Evolutionary conservation across 2,888 invertebrate genomes (phyloP), one percentile per base, ranked within the genome.

Genomic region (Priocnemis perturbator): DNA sequence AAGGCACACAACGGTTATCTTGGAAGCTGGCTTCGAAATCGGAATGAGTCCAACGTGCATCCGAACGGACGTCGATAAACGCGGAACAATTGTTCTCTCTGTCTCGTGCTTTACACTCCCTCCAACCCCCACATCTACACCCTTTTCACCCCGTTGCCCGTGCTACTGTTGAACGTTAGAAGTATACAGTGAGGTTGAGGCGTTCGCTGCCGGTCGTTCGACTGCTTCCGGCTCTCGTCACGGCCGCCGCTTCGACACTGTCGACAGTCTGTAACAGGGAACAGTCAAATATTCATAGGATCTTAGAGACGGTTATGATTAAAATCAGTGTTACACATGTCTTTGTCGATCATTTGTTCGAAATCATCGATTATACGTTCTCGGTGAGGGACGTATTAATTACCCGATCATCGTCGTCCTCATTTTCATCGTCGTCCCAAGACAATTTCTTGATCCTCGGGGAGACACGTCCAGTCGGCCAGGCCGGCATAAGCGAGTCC

Each of bases 371-470:
- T n/a, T n/a, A n/a, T n/a, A n/a, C n/a, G n/a, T 26, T 26, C 26
- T 3, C 26, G 26, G 7, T 50, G 59, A 48, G 52, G 15, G 23
- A 37, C 20, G 14, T 47, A 66, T 45, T 48, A 63, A 59, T 64
- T 60, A 48, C 23, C 55, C 55, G 50, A 20, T 20, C 50, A n/a
- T 20, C 50, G 11, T 11, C 60, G 50, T 17, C 44, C 20, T 17
- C 45, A 26, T 11, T 85, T 50, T 88, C 87, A 53, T 87, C 93
- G 86, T 95, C 94, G 81, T 93, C 93, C 95, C 95, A 96, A 87
- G 94, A 94, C 61, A 95, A 91, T 85, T 95, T 95, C 90, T 95
- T 95, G 72, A 94, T 93, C 59, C 94, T 89, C 61, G 93, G 92
- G 4, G 94, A 93, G 44, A 94, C 93, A 69, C 94, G 93, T 64